phyloP scores from a whole-genome alignment of 2,113 vertebrate species.

The Scomber japonicus region DNA sequence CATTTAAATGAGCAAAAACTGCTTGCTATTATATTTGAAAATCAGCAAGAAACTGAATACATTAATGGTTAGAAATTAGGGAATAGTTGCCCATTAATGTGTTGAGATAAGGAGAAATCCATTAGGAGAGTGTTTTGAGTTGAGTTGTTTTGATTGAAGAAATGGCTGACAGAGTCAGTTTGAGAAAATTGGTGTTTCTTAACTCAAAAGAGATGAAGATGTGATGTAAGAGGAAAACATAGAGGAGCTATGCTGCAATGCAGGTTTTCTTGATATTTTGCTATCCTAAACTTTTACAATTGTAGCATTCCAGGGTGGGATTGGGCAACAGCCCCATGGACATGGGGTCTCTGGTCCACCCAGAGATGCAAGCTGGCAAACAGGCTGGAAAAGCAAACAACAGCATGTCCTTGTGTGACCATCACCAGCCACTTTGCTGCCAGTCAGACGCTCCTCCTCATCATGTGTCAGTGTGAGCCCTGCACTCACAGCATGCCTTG shows the following conservation, averaged over 20 bases:
- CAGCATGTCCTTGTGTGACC: too few species aligned
- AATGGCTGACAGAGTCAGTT: slow-evolving; percentile 10
- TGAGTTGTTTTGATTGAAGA: slow-evolving; percentile 5
- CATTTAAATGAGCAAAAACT: slow-evolving; percentile 50
- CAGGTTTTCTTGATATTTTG: background rate
- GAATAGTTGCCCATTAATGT: slow-evolving; percentile 36
- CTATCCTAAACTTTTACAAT: background rate
- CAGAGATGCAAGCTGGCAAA: background rate
- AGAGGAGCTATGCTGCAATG: background rate
- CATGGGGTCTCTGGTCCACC: background rate
- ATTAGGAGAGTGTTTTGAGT: slow-evolving; percentile 34
- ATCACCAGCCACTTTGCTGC: too few species aligned
- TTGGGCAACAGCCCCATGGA: background rate
- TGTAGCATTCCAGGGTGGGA: background rate
- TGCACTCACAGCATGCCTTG: background rate
- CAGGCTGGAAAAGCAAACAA: too few species aligned
- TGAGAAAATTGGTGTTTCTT: slow-evolving; percentile 6
- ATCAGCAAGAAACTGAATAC: slow-evolving; percentile 53
- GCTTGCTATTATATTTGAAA: slow-evolving; percentile 44
- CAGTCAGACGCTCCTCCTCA: too few species aligned
- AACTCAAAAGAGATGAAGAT: slow-evolving; percentile 2
- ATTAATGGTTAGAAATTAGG: slow-evolving; percentile 41
- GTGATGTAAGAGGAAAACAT: too few species aligned
- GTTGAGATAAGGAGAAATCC: slow-evolving; percentile 22
- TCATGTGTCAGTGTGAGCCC: too few species aligned